Percentiles rank a stretch among this genome's conserved stretches.
Conservation (phyloP, 2,113 vertebrate genomes). For the Xiphophorus maculatus region DNA sequence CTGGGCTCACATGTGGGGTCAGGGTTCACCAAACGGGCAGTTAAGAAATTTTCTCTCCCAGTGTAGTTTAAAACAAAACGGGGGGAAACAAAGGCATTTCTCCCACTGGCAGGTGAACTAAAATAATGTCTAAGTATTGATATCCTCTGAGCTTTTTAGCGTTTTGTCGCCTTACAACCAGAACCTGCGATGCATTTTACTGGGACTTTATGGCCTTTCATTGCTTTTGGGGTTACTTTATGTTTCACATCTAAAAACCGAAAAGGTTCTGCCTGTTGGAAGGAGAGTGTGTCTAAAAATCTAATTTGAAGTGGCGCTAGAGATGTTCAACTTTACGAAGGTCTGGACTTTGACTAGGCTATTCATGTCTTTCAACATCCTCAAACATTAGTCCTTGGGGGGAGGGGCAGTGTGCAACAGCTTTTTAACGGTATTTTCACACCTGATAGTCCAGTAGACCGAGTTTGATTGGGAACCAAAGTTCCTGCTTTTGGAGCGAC, state of each 20-base stretch:
- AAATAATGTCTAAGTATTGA: not conserved
- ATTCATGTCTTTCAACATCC: no score
- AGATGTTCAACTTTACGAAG: not conserved
- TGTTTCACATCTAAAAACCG: not conserved
- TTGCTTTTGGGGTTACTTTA: no score
- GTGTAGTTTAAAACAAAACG: not conserved
- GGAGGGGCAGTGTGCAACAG: no score
- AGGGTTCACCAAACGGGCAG: conserved; percentile 10
- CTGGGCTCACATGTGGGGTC: conserved; percentile 22
- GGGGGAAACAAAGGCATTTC: not conserved
- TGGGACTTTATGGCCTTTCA: no score
- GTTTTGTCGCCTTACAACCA: not conserved
- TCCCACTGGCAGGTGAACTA: no score
- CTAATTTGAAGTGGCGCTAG: no score
- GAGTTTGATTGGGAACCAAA: no score
- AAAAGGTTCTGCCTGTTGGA: not conserved
- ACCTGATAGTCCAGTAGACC: no score
- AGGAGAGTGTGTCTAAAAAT: not conserved
- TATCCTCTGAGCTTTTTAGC: not conserved
- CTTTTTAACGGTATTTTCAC: no score
- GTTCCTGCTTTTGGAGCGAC: no score
- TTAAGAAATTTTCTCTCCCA: not conserved
- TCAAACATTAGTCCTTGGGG: no score
- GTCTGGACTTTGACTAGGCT: not conserved
- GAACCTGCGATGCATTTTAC: not conserved